Evolutionary conservation across 2,797 vertebrate genomes (phyloP).

Genomic region (Hoplostethus atlanticus): DNA sequence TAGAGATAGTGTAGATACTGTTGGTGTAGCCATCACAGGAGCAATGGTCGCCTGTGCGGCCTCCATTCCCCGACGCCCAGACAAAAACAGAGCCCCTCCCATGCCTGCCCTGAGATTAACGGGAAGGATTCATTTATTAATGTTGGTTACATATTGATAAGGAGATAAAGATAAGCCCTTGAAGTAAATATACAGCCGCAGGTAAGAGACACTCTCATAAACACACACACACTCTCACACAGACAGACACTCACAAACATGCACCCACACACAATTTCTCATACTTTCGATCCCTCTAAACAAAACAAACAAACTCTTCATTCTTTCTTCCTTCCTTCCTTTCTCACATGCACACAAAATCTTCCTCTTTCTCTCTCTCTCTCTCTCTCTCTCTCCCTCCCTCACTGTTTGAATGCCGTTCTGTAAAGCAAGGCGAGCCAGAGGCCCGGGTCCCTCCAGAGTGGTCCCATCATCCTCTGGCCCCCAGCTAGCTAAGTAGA

Average conservation of each 20-base stretch:
- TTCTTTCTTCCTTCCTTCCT: background rate
- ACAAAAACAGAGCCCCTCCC: slow-evolving; percentile 94
- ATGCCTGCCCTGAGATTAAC: slow-evolving; percentile 82
- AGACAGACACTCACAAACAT: background rate
- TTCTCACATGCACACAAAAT: background rate
- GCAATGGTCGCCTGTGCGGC: slow-evolving; percentile 92
- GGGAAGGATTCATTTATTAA: slow-evolving; percentile 47
- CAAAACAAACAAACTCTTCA: background rate
- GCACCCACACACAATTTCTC: background rate
- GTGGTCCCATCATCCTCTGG: slow-evolving; percentile 95
- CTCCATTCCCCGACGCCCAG: slow-evolving; percentile 96
- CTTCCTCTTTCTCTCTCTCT: background rate
- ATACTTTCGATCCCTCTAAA: background rate
- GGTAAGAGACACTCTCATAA: slow-evolving; percentile 28
- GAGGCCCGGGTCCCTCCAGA: slow-evolving; percentile 93
- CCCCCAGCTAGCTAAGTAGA: slow-evolving; percentile 97
- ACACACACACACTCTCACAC: slow-evolving; percentile 11
- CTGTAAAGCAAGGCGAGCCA: slow-evolving; percentile 91
- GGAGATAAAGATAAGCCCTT: slow-evolving; percentile 33
- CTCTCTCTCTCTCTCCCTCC: background rate
- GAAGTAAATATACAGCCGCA: slow-evolving; percentile 50
- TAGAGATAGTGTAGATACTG: slow-evolving; percentile 96
- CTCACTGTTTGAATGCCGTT: slow-evolving; percentile 85
- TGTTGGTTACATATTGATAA: slow-evolving; percentile 50
- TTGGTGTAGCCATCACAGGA: slow-evolving; percentile 96